phyloP scores from a whole-genome alignment of 2,113 vertebrate genomes.

The Notiomystis cincta region DNA sequence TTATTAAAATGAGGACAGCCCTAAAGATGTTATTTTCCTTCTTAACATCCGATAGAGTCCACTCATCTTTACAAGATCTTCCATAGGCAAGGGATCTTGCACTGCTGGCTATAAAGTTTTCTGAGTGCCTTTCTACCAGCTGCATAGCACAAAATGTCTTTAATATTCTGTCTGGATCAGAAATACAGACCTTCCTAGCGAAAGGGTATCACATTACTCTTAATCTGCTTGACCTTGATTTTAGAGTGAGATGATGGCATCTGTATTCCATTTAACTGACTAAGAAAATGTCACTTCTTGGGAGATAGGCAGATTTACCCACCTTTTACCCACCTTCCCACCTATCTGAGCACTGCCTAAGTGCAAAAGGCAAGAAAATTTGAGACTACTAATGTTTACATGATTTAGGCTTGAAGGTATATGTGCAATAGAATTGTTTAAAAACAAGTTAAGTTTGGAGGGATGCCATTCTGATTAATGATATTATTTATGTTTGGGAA shows the following conservation, averaged over 20 bases:
- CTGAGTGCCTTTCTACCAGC: neutral
- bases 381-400: neutral
- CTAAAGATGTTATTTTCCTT: neutral
- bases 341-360: neutral
- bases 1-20: neutral
- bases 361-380: neutral
- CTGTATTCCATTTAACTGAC: conserved; percentile 10
- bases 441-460: neutral
- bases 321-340: neutral
- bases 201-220: neutral
- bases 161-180: neutral
- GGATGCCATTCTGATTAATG: neutral
- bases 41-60: neutral
- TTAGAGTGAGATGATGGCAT: conserved; percentile 15
- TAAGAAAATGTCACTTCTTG: conserved; percentile 7
- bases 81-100: neutral
- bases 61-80: neutral
- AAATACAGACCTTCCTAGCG: neutral
- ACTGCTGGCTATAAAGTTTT: neutral
- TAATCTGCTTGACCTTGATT: conserved; percentile 38
- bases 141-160: neutral
- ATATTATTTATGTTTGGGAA: neutral
- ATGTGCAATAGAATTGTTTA: neutral
- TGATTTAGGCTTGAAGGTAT: neutral
- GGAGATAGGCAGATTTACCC: neutral